Evolutionary conservation across 2,113 vertebrate genomes (phyloP), one percentile per base, ranked within the genome.

Genomic region (Pterocles burchelli): DNA sequence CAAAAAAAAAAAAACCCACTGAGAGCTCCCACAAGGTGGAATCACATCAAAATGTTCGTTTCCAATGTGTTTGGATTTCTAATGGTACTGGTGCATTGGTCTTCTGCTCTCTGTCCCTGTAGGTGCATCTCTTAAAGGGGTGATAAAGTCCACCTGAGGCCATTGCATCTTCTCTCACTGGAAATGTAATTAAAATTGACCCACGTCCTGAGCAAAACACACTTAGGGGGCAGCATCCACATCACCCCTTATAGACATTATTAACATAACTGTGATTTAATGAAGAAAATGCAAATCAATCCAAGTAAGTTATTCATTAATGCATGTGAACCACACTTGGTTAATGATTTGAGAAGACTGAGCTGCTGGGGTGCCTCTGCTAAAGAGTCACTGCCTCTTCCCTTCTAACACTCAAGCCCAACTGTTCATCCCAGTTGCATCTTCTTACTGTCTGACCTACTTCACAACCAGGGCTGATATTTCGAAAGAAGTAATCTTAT

Each of bases 281-380:
- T 72, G 41, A 84, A 75, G 43, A 90, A 95, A 89, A 93, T 87
- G 89, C 76, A 90, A 90, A 96, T 81, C 11, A 84, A 85, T 76
- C 41, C 33, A 68, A 92, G 3, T 10, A 38, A 63, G 93, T 94
- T 87, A 89, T 70, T 65, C 71, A 96, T 96, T 96, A 94, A 95
- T 91, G 62, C 26, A 55, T 31, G 70, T 3, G 1, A 89, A 72
- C 22, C 4, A 5, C 57, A 46, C 29, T 33, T 21, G 36, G 95
- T 95, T 96, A 96, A 96, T 96, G 72, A 95, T 94, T 85, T 76
- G 66, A 71, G 51, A 65, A 72, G 61, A n/a, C 55, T 62, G 63
- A 91, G 55, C 41, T 79, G 26, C n/a, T 4, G 1, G 36, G 31
- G 20, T 28, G 54, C 72, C 19, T 62, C 11, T 67, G 25, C 61